These are phyloP conservation scores for Motacilla alba DNA, from an alignment of 2,113 vertebrate genomes.

Conservation along the genomic window DNA sequence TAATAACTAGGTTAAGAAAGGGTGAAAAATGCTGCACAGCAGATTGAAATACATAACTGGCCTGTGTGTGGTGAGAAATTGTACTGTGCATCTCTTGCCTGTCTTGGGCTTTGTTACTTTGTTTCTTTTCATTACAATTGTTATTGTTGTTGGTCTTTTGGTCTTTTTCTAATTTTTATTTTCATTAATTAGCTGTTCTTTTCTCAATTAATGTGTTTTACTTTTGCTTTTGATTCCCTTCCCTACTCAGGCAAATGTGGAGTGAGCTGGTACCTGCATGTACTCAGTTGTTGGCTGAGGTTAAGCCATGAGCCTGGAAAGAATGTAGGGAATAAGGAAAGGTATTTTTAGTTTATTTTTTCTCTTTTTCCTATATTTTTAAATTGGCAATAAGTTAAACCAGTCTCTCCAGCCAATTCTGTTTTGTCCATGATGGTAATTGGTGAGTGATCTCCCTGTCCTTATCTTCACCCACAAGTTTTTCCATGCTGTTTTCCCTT, in stretches of 20 bases:
- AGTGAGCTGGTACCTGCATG: rapidly evolving
- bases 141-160: background rate
- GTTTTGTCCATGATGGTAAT: background rate
- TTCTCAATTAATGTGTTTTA: background rate
- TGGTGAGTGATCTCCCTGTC: background rate
- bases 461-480: background rate
- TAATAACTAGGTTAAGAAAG: background rate
- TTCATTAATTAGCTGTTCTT: background rate
- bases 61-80: background rate
- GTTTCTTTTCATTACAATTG: background rate
- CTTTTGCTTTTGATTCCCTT: background rate
- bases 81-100: background rate
- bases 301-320: background rate
- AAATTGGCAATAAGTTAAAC: background rate
- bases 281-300: background rate
- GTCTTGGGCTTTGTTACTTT: background rate
- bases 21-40: background rate
- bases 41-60: background rate
- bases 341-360: background rate
- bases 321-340: background rate
- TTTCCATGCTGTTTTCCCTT: background rate
- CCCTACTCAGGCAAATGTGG: background rate
- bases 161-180: background rate
- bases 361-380: background rate
- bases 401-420: background rate